Percentiles rank a stretch among this genome's conserved stretches.
Conservation (phyloP, 1,140 invertebrate species). For the Mizuhopecten yessoensis region DNA sequence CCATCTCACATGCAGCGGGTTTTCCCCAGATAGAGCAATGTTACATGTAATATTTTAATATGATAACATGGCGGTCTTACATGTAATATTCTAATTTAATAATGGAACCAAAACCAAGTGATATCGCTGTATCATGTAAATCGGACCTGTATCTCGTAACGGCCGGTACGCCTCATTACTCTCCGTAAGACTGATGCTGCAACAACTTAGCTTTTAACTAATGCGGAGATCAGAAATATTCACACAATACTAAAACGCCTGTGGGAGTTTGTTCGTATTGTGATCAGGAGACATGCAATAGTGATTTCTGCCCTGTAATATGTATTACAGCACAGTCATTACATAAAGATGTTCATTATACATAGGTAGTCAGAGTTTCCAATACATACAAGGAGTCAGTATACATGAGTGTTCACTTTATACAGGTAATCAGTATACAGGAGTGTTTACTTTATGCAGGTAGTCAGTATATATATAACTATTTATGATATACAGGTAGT, state of each 20-base stretch:
- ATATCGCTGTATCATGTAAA: neutral
- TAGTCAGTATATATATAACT: neutral
- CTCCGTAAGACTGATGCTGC: neutral
- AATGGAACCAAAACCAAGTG: neutral
- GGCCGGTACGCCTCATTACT: neutral
- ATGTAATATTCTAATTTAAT: constrained; percentile 17
- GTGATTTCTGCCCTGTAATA: no score
- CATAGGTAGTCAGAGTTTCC: no score
- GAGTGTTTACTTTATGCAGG: neutral
- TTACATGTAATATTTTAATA: constrained; percentile 36
- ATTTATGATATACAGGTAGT: neutral
- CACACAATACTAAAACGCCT: neutral
- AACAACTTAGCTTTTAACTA: neutral
- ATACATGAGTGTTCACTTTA: neutral
- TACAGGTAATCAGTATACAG: neutral
- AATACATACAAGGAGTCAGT: neutral
- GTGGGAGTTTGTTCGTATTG: neutral
- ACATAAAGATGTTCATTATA: no score
- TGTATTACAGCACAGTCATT: no score
- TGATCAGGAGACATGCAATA: neutral
- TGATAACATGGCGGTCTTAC: neutral
- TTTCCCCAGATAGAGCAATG: constrained; percentile 5
- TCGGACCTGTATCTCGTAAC: neutral
- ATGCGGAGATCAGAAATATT: neutral
- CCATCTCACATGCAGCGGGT: neutral